Evolutionary conservation across 1,140 invertebrate genomes (phyloP), one percentile per base, ranked within the genome.

Genomic region (Scylla paramamosain): DNA sequence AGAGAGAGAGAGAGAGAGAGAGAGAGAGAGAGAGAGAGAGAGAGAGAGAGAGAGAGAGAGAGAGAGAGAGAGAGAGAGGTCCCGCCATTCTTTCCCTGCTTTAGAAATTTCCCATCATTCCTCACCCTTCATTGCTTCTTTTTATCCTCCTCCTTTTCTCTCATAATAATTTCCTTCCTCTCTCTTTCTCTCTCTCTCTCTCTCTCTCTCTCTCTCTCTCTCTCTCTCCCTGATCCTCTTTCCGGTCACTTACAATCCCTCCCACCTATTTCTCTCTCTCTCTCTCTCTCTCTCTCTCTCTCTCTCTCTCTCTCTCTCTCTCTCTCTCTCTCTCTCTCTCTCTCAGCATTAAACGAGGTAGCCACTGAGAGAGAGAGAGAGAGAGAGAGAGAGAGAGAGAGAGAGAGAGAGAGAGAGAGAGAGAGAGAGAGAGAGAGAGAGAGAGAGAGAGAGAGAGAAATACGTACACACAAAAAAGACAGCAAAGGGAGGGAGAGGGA

Each of bases 231-330:
- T 83, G 1, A 3, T 7, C 7, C 77, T 29, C 20, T 29, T 39
- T 39, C 39, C 39, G 39, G 39, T 39, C 39, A 39, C 39, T 39
- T 39, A 39, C 39, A 39, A 39, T 39, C 39, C 39, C 39, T 39
- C 39, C 77, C 20, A 25, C 7, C 7, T n/a, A 1, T 83, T n/a
- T 83, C 77, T n/a, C 7, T 4, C 7, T 29, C 39, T 39, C 39
- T 39, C 39, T 39, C 39, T 39, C 39, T 39, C 39, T 39, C 39
- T 39, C 28, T 86, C 32, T 29, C 83, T 86, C 83, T 86, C 83
- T 86, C n/a, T 86, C 83, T 86, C 83, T 86, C 83, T 86, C 83
- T 83, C 77, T 83, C 77, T 83, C 77, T 83, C 77, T 83, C 77
- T 83, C 77, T 83, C 77, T 83, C 77, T 83, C 77, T 83, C 77